Conservation (phyloP, 1,140 invertebrate genomes). For the Dinoponera quadriceps region DNA sequence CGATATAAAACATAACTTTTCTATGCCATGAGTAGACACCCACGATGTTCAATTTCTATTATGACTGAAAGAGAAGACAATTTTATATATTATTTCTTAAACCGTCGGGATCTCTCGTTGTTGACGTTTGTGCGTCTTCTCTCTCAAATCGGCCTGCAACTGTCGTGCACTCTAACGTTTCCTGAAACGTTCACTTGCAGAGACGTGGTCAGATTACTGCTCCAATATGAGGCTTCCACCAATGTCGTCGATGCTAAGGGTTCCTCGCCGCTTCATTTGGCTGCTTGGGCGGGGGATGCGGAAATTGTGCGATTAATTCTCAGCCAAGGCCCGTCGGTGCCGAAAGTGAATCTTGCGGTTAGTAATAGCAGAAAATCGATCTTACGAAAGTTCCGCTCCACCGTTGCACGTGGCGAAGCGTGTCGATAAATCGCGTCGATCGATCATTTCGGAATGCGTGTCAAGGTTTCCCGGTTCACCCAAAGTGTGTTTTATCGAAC, state of each 20-base stretch:
- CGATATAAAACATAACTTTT: too few species aligned
- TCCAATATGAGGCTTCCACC: conserved; percentile 95
- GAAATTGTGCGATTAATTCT: conserved; percentile 93
- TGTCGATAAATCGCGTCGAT: neutral
- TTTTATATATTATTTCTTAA: neutral
- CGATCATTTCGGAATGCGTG: neutral
- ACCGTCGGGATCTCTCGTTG: neutral
- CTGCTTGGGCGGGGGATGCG: conserved; percentile 95
- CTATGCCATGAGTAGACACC: too few species aligned
- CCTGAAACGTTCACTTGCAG: conserved; percentile 85
- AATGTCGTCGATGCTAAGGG: conserved; percentile 94
- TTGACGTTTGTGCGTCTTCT: neutral
- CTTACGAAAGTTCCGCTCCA: neutral
- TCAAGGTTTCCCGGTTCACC: too few species aligned
- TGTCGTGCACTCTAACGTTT: conserved; percentile 8
- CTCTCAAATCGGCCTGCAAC: neutral
- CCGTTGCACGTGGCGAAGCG: too few species aligned
- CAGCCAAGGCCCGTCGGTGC: conserved; percentile 90
- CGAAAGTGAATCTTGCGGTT: conserved; percentile 94
- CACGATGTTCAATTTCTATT: too few species aligned
- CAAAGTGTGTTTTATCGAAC: neutral
- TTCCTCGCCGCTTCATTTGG: conserved; percentile 94
- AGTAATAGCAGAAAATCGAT: conserved; percentile 72
- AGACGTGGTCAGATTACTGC: conserved; percentile 94
- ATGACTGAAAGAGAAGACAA: neutral